Conservation (phyloP, 2,113 vertebrate genomes). For the Copsychus sechellarum region DNA sequence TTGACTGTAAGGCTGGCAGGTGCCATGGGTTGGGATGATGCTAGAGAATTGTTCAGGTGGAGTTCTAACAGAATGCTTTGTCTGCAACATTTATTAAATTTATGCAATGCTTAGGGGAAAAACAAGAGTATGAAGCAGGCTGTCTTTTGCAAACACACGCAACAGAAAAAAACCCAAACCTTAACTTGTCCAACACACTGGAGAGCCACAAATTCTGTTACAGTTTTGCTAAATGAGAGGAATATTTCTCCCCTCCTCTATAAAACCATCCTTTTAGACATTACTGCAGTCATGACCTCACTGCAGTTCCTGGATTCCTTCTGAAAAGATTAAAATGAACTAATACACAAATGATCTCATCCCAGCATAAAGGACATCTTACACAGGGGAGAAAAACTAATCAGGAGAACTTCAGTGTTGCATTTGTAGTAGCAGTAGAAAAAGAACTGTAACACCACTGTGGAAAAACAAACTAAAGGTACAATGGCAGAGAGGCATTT, state of each 20-base stretch:
- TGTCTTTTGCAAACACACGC: neutral
- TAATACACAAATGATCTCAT: slow-evolving; percentile 47
- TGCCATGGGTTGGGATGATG: neutral
- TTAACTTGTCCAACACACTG: neutral
- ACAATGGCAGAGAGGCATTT: neutral
- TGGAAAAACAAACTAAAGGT: neutral
- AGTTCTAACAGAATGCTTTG: neutral
- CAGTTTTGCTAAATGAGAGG: neutral
- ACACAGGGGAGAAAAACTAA: neutral
- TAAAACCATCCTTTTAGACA: slow-evolving; percentile 8
- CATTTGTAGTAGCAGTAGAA: neutral
- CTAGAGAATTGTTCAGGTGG: neutral
- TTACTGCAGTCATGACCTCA: slow-evolving; percentile 47
- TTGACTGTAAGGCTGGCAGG: neutral
- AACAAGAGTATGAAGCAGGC: neutral
- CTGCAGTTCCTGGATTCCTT: neutral
- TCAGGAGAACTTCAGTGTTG: neutral
- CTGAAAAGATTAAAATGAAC: slow-evolving; percentile 49
- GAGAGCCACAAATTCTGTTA: neutral
- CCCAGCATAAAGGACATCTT: neutral
- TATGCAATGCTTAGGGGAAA: neutral
- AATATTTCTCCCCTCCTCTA: neutral
- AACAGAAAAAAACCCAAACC: neutral
- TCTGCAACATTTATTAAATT: neutral
- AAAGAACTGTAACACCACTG: neutral